These are phyloP conservation scores for Kryptopterus vitreolus DNA, from an alignment of 2,797 vertebrate species.

Conservation along the genomic window DNA sequence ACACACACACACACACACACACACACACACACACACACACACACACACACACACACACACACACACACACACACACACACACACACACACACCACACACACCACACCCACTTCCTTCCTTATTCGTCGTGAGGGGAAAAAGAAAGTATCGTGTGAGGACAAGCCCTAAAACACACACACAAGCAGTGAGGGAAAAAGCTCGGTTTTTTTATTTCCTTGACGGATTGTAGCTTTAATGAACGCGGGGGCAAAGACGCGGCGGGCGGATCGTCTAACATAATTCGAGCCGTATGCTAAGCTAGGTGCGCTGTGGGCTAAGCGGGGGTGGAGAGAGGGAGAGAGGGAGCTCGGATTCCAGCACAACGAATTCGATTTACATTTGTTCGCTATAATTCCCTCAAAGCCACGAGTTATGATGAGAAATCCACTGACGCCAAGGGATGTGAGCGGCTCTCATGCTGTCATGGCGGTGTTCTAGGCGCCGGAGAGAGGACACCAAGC, in stretches of 20 bases:
- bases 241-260: not conserved
- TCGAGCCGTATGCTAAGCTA: not conserved
- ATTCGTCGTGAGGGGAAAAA: not conserved
- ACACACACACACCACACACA: no score
- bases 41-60: no score
- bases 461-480: not conserved
- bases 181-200: not conserved
- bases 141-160: not conserved
- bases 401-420: not conserved
- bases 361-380: not conserved
- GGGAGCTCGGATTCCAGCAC: constrained; percentile 16
- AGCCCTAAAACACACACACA: not conserved
- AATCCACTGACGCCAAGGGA: not conserved
- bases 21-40: not conserved
- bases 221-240: not conserved
- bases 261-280: no score
- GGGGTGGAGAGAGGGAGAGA: constrained; percentile 16
- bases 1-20: not conserved
- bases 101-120: no score
- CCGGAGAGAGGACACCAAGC: not conserved
- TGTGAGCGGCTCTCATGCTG: not conserved
- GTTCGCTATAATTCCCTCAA: not conserved
- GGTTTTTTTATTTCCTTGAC: not conserved
- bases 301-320: constrained; percentile 32
- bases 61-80: not conserved